phyloP scores from a whole-genome alignment of 1,140 invertebrate genomes.

The Hylaeus anthracinus region DNA sequence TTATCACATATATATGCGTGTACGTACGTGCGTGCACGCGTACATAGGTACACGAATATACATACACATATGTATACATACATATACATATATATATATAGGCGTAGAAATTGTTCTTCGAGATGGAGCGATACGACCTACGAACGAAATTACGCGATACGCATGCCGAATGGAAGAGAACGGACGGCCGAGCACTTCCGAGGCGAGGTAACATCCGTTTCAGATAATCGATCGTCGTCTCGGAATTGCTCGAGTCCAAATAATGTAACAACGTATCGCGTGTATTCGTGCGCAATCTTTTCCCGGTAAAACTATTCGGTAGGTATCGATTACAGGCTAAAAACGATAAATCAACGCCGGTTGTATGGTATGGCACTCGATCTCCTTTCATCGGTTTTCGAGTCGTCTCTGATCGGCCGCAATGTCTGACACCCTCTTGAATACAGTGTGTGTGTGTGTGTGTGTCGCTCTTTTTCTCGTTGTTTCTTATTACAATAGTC shows the following conservation, averaged over 20 bases:
- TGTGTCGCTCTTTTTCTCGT: background rate
- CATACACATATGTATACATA: slow-evolving; percentile 12
- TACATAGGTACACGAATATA: slow-evolving; percentile 55
- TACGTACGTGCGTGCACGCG: slow-evolving; percentile 54
- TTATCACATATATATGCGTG: slow-evolving; percentile 53
- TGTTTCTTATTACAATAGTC: background rate
- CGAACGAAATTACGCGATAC: background rate
- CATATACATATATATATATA: slow-evolving; percentile 30
- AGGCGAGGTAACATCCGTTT: slow-evolving; percentile 6
- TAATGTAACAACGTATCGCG: slow-evolving; percentile 37
- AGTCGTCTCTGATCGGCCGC: slow-evolving; percentile 5
- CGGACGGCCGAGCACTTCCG: slow-evolving; percentile 45
- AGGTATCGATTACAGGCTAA: slow-evolving; percentile 21
- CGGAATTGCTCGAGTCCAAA: slow-evolving; percentile 43
- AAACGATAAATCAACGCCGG: slow-evolving; percentile 41
- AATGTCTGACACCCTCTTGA: background rate
- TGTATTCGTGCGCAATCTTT: slow-evolving; percentile 15
- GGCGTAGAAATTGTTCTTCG: slow-evolving; percentile 28
- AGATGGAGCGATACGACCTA: slow-evolving; percentile 18
- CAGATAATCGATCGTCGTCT: slow-evolving; percentile 18
- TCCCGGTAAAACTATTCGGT: slow-evolving; percentile 5
- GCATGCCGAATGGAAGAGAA: slow-evolving; percentile 33
- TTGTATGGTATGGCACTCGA: slow-evolving; percentile 67
- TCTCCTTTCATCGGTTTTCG: slow-evolving; percentile 33
- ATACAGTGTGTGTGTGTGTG: background rate